These are phyloP conservation scores for Keiferia lycopersicella DNA, from an alignment of 2,888 invertebrate species.

Conservation along the genomic window DNA sequence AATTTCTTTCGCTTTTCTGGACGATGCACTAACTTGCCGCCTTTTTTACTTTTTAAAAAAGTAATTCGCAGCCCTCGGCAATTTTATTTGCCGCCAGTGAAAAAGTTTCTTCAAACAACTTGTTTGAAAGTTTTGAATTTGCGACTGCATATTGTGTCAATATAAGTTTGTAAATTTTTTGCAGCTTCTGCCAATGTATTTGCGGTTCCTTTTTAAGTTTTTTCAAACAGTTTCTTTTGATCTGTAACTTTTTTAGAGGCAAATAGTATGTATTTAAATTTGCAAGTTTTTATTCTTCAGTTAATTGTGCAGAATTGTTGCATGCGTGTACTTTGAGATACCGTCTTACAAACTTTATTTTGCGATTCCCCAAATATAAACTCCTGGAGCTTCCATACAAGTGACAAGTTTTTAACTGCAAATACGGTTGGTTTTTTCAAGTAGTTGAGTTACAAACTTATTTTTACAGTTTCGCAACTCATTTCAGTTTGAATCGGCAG, in stretches of 20 bases:
- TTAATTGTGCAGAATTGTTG: conserved; percentile 75
- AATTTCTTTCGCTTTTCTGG: conserved; percentile 75
- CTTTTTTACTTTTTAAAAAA: conserved; percentile 19
- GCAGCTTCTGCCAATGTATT: conserved; percentile 26
- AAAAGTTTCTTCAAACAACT: conserved; percentile 28
- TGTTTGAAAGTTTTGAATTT: conserved; percentile 14
- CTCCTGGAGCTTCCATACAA: not conserved
- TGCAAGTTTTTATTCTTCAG: conserved; percentile 63
- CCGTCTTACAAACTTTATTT: conserved; percentile 40
- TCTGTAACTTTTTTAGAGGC: conserved; percentile 25
- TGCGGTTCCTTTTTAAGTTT: conserved; percentile 1
- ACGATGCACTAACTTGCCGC: conserved; percentile 42
- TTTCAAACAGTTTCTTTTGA: conserved; percentile 25
- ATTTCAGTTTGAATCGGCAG: not conserved
- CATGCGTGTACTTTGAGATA: conserved; percentile 60
- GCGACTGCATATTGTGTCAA: conserved; percentile 27
- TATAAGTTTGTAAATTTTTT: conserved; percentile 16
- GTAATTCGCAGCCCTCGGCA: not conserved
- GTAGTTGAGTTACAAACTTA: not conserved
- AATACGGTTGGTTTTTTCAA: not conserved
- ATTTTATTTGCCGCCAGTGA: conserved; percentile 27
- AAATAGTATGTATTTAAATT: conserved; percentile 35
- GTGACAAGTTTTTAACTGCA: not conserved
- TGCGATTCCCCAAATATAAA: not conserved
- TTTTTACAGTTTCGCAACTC: not conserved